Base-by-base conservation (phyloP, 2,113 vertebrate genomes). In the Acanthisitta chloris region DNA sequence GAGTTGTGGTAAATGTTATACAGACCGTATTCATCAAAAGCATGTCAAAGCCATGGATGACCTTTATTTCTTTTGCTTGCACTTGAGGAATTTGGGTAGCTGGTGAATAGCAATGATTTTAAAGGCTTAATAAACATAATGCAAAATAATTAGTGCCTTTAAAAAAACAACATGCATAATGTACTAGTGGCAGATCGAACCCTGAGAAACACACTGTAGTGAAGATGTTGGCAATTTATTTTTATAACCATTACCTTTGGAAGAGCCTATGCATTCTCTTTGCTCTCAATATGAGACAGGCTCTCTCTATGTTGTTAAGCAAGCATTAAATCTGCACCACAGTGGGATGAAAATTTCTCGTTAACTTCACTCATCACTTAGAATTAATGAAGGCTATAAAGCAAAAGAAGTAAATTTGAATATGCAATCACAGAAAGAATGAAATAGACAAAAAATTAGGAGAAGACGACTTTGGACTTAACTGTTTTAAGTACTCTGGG, bases 21-120 rank as follows among this genome's bases (percentile, higher is more conserved):
- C 67, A 94, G 78, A 78, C 88, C 59, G 62, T 94, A 97, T 98
- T 98, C 90, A 97, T 98, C 97, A 97, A 92, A 95, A 96, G 36
- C 52, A 90, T 1, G 28, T 93, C 95, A 88, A 94, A 95, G 69
- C 70, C 81, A 81, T 72, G 65, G 78, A 91, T 93, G 52, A 85
- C 92, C 92, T 97, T 95, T 97, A 95, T 96, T 97, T 96, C 91
- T 96, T 95, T 79, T 78, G 61, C 77, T 92, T 97, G 59, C 76
- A 79, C 78, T 92, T 96, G 95, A 96, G 82, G 57, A 90, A 93
- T 94, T 74, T 79, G 74, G 52, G 76, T 81, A 51, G 92, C 61
- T 90, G 74, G 81, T 94, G 83, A 96, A 96, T 80, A 97, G 74
- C 48, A 79, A 70, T 91, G 73, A 90, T 88, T 95, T 87, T 73